Conservation (phyloP, 2,888 invertebrate genomes). For the Phalangium opilio region DNA sequence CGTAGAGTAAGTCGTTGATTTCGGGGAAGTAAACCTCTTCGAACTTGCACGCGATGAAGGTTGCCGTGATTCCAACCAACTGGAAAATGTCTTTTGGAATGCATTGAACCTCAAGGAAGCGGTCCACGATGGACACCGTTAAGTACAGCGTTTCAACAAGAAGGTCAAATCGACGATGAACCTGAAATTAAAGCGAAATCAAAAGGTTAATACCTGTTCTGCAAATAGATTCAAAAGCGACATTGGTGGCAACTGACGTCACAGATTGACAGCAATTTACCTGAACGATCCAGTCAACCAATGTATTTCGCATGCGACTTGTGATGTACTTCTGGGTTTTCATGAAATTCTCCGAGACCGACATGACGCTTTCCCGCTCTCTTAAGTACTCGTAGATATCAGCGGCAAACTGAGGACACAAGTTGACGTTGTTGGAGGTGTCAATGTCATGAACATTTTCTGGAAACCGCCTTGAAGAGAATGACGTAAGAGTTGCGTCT, state of each 20-base stretch:
- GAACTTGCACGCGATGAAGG: constrained; percentile 83
- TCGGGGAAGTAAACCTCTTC: constrained; percentile 86
- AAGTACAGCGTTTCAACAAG: not conserved
- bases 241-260: not conserved
- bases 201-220: not conserved
- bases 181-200: not conserved
- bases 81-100: constrained; percentile 56
- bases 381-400: constrained; percentile 76
- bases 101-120: constrained; percentile 35
- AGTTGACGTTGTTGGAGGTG: constrained; percentile 50
- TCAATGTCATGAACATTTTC: constrained; percentile 47
- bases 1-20: constrained; percentile 71
- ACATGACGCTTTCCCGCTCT: constrained; percentile 42
- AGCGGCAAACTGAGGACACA: constrained; percentile 68
- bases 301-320: constrained; percentile 68
- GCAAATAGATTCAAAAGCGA: not conserved
- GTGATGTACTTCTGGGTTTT: constrained; percentile 38
- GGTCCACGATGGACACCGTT: not conserved
- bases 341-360: constrained; percentile 18
- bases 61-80: constrained; percentile 70
- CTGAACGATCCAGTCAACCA: constrained; percentile 89
- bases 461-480: constrained; percentile 5
- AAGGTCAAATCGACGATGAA: not conserved
- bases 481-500: not conserved
- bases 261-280: constrained; percentile 65